Evolutionary conservation across 2,888 invertebrate species (phyloP), one percentile per base, ranked within the genome.

Genomic region (Cordilura impudica): DNA sequence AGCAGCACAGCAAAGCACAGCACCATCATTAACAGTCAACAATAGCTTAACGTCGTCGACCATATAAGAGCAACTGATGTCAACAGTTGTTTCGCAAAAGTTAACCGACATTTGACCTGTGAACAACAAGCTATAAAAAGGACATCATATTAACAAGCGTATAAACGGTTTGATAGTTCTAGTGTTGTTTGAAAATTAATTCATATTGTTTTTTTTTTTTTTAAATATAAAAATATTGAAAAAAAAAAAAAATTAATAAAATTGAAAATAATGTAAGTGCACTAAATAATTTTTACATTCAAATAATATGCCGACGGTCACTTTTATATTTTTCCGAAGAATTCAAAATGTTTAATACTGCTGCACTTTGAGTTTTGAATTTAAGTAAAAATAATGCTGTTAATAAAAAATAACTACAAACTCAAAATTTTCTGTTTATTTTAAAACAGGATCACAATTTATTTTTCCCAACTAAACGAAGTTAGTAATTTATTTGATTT

Each of bases 71-170:
- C 84, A 83, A 83, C 75, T 81, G 84, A 83, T 81, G 81, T 79
- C 85, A 77, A 82, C 83, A 84, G 83, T 84, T 81, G 81, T 83
- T 85, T 86, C 82, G 87, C 87, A 89, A 88, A 89, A 86, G 84
- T 84, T 87, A 86, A 86, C 86, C 86, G 86, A 87, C 89, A 86
- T 84, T 85, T 86, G 88, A 87, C 84, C 87, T 85, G 88, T 86
- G 82, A 85, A 87, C 87, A 82, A 63, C 71, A 70, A 23, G 67
- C 49, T 39, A 39, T 12, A 39, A 39, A 43, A 56, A 61, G n/a
- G n/a, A n/a, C n/a, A n/a, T n/a, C n/a, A n/a, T n/a, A n/a, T n/a
- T n/a, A n/a, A n/a, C n/a, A n/a, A n/a, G n/a, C n/a, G n/a, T n/a
- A n/a, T n/a, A n/a, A n/a, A n/a, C n/a, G n/a, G n/a, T n/a, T n/a